Base-by-base conservation (phyloP, 1,140 invertebrate genomes). In the Saccostrea cuccullata region DNA sequence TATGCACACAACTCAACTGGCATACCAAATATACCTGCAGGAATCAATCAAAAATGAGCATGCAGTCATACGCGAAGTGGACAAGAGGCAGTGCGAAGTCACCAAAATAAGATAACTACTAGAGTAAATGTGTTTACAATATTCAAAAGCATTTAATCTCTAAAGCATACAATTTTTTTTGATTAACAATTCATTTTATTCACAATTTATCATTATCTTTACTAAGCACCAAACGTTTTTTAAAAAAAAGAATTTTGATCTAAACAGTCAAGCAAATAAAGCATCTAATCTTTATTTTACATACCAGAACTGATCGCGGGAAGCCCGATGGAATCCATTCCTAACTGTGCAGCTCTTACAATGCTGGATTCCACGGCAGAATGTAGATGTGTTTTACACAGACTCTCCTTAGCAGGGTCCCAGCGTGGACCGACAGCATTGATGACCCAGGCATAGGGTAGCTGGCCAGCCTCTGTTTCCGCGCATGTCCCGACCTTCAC, bases 371-470 rank as follows among this genome's bases (percentile, higher is more conserved):
- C 87, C 12, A 93, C 86, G 12, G 91, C 90, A 36, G 85, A 26
- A n/a, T 82, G 83, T 23, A 93, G 88, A 15, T 90, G 40, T 11
- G 90, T 36, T 70, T 82, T 60, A 84, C 91, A 93, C 67, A 87
- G 67, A 17, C 30, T 23, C 36, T 90, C 85, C 9, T 90, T 87
- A 23, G 86, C 82, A 20, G 36, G 40, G 20, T 82, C 5, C 90
- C 90, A 92, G 0, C 58, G 82, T 82, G 92, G 92, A 13, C 92
- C 92, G 9, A 93, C 92, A 58, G 90, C 87, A 88, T 93, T 92
- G 3, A 92, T 87, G 5, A 93, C 90, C 30, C 85, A 82, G 67
- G 90, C 90, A 55, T 89, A 92, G 9, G 86, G 86, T 73, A 93
- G 86, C 17, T 87, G 85, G 11, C 92, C 92, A 30, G 89, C 90